These are phyloP conservation scores for Synanthedon formicaeformis DNA, from an alignment of 2,888 invertebrate species.

Conservation along the genomic window DNA sequence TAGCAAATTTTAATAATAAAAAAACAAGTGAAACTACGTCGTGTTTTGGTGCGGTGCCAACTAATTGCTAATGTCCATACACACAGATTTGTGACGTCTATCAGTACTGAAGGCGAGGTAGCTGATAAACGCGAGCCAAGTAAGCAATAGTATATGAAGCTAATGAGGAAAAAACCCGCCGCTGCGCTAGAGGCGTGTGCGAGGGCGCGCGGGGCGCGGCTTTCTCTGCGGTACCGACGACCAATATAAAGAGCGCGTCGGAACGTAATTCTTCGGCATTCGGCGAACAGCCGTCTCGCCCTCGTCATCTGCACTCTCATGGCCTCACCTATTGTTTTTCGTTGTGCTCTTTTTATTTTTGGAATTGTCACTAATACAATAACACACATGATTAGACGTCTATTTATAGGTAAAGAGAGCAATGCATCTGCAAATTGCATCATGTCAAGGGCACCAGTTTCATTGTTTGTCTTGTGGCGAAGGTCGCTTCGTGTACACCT, in stretches of 20 bases:
- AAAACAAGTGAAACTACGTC: background rate
- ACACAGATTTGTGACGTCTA: constrained; percentile 25
- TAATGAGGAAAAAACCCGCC: constrained; percentile 70
- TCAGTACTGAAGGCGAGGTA: constrained; percentile 28
- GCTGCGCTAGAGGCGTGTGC: constrained; percentile 36
- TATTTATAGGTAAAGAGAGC: constrained; percentile 56
- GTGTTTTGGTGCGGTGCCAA: constrained; percentile 6
- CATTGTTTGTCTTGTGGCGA: constrained; percentile 63
- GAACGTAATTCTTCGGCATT: constrained; percentile 65
- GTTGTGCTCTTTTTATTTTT: constrained; percentile 39
- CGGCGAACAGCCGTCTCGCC: constrained; percentile 68
- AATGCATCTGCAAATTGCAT: constrained; percentile 51
- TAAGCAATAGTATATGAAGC: constrained; percentile 41
- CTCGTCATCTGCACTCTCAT: constrained; percentile 49
- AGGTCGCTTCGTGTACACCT: constrained; percentile 50
- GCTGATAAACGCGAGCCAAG: constrained; percentile 54
- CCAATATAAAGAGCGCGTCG: constrained; percentile 66
- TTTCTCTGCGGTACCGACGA: constrained; percentile 59
- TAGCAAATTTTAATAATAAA: background rate
- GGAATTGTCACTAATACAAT: constrained; percentile 48
- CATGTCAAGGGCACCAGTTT: constrained; percentile 65
- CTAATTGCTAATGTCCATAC: constrained; percentile 6
- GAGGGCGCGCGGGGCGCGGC: constrained; percentile 59
- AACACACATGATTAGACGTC: constrained; percentile 45
- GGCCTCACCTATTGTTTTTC: constrained; percentile 34